Percentiles rank a stretch among this genome's conserved stretches.
Evolutionary conservation across 2,888 invertebrate genomes (phyloP).

Genomic region (Helleia helle): DNA sequence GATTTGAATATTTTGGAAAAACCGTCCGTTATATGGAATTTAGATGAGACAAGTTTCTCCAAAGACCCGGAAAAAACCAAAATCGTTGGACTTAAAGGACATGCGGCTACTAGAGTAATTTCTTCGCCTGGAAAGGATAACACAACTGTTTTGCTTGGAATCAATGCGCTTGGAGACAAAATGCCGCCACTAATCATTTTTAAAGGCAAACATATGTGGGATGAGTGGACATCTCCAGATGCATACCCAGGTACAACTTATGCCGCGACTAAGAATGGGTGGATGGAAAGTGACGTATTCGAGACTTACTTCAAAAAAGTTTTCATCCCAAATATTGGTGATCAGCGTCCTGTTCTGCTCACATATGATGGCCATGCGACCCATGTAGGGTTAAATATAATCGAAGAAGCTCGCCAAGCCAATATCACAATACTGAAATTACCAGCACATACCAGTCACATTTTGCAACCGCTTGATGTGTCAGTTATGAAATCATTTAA

Average conservation of each 20-base stretch:
- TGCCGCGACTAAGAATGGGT: slow-evolving; percentile 11
- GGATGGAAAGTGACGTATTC: slow-evolving; percentile 16
- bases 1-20: background rate
- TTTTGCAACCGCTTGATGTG: slow-evolving; percentile 23
- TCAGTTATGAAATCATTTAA: slow-evolving; percentile 24
- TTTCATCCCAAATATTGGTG: slow-evolving; percentile 19
- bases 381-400: slow-evolving; percentile 19
- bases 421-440: slow-evolving; percentile 18
- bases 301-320: slow-evolving; percentile 16
- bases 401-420: slow-evolving; percentile 3
- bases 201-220: slow-evolving; percentile 27
- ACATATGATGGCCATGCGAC: slow-evolving; percentile 24
- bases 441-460: slow-evolving; percentile 23
- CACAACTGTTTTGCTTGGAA: slow-evolving; percentile 22
- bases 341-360: slow-evolving; percentile 20
- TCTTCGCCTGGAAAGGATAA: slow-evolving; percentile 24
- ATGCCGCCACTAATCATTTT: slow-evolving; percentile 25
- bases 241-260: slow-evolving; percentile 11
- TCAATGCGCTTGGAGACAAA: slow-evolving; percentile 25
- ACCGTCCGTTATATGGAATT: slow-evolving; percentile 16
- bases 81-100: slow-evolving; percentile 22
- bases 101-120: slow-evolving; percentile 20
- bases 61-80: slow-evolving; percentile 23
- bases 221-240: slow-evolving; percentile 23
- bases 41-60: slow-evolving; percentile 22